Base-by-base conservation (phyloP, 2,888 invertebrate genomes). In the Slavum lentiscoides region DNA sequence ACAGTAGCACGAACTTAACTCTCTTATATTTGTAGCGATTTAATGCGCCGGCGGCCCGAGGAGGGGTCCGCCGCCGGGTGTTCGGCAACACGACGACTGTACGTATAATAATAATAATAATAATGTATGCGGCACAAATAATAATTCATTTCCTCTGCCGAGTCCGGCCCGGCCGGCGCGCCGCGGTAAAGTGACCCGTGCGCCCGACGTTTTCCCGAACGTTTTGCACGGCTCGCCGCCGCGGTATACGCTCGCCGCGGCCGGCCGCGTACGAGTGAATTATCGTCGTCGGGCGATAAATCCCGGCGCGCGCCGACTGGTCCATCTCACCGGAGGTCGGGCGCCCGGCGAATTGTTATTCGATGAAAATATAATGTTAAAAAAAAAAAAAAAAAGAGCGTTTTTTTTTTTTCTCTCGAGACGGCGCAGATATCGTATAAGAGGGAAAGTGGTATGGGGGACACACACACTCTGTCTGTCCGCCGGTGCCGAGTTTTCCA, bases 31-130 rank as follows among this genome's bases (percentile, higher is more conserved):
- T 80, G 80, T 80, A 70, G 80, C 80, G 80, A 80, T 80, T 80
- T 72, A 80, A 80, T 80, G 80, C 80, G 80, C 39, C 64, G 64
- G 39, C 30, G 30, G 30, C 30, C 30, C 30, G 30, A 1, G 64
- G 80, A 62, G 66, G 80, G 80, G 80, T 80, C 77, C 77, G 72
- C 80, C 72, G 80, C 80, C 72, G 80, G 80, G 80, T 70, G 77
- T 77, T 77, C 62, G 15, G 59, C 30, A 4, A 30, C 67, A 43
- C 58, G 23, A 53, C 66, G 23, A 55, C 74, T 37, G 53, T 39
- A 69, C 67, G 19, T 37, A 21, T 19, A 17, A 19, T 23, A 39
- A 39, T n/a, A n/a, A n/a, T 39, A 39, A 39, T 39, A 39, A 39
- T 39, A 39, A 39, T 7, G 39, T 43, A 43, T 7, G 7, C 43